Conservation (phyloP, 1,140 invertebrate genomes). For the Hylaeus anthracinus region DNA sequence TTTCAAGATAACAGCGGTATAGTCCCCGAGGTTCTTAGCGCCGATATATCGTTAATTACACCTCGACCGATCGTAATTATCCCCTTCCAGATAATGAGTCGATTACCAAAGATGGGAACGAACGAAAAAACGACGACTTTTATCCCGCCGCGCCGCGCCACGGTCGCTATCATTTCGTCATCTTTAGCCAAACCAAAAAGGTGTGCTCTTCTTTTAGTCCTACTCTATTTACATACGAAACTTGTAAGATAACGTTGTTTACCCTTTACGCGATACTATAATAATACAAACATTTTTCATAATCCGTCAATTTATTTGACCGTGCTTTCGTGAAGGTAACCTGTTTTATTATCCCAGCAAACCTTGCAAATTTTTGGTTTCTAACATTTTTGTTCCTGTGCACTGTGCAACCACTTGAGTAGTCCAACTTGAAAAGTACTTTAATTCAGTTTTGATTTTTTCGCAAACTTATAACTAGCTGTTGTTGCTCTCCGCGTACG, state of each 20-base stretch:
- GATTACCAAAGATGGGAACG: constrained; percentile 61
- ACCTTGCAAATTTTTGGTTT: too few species aligned
- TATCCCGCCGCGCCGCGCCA: not conserved
- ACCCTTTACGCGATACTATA: not conserved
- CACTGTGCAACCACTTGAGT: too few species aligned
- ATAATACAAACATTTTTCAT: too few species aligned
- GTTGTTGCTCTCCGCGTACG: not conserved
- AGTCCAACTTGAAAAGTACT: not conserved
- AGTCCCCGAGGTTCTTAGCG: constrained; percentile 58
- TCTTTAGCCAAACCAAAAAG: constrained; percentile 9
- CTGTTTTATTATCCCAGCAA: too few species aligned
- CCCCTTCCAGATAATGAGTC: constrained; percentile 66
- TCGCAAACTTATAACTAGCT: constrained; percentile 8
- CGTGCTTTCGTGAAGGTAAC: too few species aligned
- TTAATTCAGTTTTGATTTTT: constrained; percentile 12
- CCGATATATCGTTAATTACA: constrained; percentile 68
- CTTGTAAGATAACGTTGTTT: constrained; percentile 11
- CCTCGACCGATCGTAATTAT: constrained; percentile 68
- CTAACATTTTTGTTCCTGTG: not conserved
- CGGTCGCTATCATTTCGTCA: constrained; percentile 26
- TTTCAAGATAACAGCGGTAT: constrained; percentile 70
- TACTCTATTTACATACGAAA: constrained; percentile 13
- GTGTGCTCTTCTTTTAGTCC: constrained; percentile 9
- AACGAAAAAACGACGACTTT: constrained; percentile 23
- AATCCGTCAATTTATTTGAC: too few species aligned